Evolutionary conservation across 2,797 vertebrate genomes (phyloP).

Genomic region (Holocentrus rufus): DNA sequence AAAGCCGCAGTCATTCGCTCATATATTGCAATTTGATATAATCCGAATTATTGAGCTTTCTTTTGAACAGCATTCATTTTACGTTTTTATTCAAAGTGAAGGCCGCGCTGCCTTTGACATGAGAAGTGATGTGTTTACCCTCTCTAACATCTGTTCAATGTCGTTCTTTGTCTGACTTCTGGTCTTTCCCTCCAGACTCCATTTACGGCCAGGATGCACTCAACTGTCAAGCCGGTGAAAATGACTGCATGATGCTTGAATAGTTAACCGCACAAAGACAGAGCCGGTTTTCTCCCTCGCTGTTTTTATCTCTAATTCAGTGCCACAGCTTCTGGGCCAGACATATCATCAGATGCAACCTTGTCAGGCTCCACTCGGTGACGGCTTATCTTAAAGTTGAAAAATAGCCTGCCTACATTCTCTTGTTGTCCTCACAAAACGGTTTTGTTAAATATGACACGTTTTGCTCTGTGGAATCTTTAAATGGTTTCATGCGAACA

Average conservation of each 20-base stretch:
- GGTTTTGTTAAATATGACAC: no score
- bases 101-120: background rate
- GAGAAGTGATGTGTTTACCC: background rate
- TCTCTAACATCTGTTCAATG: constrained; percentile 15
- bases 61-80: no score
- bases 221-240: constrained; percentile 38
- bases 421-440: no score
- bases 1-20: no score
- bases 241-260: constrained; percentile 31
- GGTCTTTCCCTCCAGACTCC: constrained; percentile 2
- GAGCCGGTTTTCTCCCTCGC: constrained; percentile 11
- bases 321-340: background rate
- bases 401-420: background rate
- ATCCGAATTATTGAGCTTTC: no score
- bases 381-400: constrained; percentile 13
- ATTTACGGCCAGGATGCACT: constrained; percentile 26
- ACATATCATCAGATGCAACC: constrained; percentile 18
- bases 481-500: no score
- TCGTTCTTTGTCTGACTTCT: background rate
- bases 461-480: no score
- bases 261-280: constrained; percentile 35
- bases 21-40: no score
- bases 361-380: constrained; percentile 24
- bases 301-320: constrained; percentile 23
- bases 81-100: background rate